Percentiles rank a stretch among this genome's conserved stretches.
Evolutionary conservation across 1,140 invertebrate genomes (phyloP).

Genomic region (Caenorhabditis tropicalis): DNA sequence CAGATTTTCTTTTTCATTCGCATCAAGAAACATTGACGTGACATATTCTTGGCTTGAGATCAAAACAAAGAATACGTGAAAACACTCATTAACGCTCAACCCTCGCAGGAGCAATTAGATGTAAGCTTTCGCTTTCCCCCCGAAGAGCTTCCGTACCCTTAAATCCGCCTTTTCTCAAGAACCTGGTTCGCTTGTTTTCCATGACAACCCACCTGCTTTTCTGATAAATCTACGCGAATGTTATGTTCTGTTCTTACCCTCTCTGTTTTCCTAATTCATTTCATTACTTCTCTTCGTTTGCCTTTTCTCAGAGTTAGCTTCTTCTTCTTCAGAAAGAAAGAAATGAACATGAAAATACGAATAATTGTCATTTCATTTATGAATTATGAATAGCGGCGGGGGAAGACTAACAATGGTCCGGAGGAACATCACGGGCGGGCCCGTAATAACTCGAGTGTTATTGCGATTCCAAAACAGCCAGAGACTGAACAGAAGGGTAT

Average conservation of each 20-base stretch:
- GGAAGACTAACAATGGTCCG: slow-evolving; percentile 25
- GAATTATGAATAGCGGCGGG: neutral
- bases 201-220: slow-evolving; percentile 4
- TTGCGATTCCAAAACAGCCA: slow-evolving; percentile 13
- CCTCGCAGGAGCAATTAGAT: neutral
- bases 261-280: neutral
- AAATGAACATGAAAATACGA: neutral
- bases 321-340: neutral
- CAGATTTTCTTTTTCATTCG: neutral
- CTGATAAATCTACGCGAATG: neutral
- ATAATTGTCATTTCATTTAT: slow-evolving; percentile 29
- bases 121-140: neutral
- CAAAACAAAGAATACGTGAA: neutral
- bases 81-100: neutral
- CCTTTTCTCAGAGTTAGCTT: neutral
- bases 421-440: neutral
- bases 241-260: too few species aligned
- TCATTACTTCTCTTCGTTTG: neutral
- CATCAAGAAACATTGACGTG: neutral
- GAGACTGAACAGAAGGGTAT: neutral
- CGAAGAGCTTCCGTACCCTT: neutral
- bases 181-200: neutral
- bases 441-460: slow-evolving; percentile 38
- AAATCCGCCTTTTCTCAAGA: neutral
- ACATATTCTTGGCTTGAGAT: neutral